Evolutionary conservation across 2,113 vertebrate species (phyloP).

Genomic region (human (Homo sapiens)): DNA sequence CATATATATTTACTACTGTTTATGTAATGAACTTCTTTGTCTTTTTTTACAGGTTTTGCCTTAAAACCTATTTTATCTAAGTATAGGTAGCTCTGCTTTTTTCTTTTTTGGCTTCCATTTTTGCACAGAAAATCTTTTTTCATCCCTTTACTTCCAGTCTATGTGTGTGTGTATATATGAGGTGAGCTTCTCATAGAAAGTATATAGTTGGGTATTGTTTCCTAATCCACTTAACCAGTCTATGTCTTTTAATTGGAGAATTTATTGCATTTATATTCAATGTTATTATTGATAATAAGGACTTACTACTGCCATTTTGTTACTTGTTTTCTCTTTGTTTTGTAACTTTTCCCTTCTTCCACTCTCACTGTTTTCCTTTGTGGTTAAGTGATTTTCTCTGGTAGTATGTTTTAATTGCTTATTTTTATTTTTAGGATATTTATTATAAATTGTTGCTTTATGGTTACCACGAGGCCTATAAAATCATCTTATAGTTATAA

Average conservation of each 20-base stretch:
- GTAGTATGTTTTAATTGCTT: background rate
- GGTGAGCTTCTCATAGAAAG: background rate
- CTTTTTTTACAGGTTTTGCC: background rate
- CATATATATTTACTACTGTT: no score
- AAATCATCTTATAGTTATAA: background rate
- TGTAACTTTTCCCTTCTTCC: background rate
- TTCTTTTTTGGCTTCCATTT: background rate
- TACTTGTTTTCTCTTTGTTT: background rate
- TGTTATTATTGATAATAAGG: background rate
- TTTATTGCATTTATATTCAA: background rate
- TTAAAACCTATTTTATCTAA: background rate
- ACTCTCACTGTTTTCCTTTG: background rate
- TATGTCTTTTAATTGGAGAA: background rate
- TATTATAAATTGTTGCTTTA: background rate
- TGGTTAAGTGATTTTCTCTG: background rate
- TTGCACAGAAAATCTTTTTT: background rate
- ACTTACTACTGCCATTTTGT: background rate
- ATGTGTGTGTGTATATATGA: background rate
- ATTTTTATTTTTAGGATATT: background rate
- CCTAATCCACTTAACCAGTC: background rate
- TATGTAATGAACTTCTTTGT: background rate
- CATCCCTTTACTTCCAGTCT: background rate
- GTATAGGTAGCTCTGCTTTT: background rate
- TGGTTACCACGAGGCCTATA: background rate
- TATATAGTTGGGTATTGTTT: background rate